phyloP scores from a whole-genome alignment of 2,888 invertebrate species.

The Sericinus montela region DNA sequence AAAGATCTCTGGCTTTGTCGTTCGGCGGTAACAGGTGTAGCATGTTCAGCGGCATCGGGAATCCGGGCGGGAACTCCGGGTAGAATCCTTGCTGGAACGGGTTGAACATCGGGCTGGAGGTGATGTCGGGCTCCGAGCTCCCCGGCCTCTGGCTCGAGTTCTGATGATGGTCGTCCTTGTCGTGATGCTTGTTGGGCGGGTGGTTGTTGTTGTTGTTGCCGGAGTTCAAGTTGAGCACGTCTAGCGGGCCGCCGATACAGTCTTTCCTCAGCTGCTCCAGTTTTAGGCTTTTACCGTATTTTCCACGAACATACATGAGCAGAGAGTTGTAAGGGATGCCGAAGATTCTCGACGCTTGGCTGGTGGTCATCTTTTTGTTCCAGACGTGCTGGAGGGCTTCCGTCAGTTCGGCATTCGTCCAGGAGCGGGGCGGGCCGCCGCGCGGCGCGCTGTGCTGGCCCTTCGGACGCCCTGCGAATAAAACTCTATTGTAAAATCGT shows the following conservation, averaged over 20 bases:
- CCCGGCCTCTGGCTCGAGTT: slow-evolving; percentile 78
- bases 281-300: slow-evolving; percentile 95
- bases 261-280: slow-evolving; percentile 92
- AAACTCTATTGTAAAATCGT: slow-evolving; percentile 4
- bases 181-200: slow-evolving; percentile 69
- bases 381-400: slow-evolving; percentile 96
- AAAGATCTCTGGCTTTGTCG: slow-evolving; percentile 85
- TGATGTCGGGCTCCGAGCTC: slow-evolving; percentile 83
- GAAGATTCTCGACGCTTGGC: slow-evolving; percentile 93
- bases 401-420: slow-evolving; percentile 95
- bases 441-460: slow-evolving; percentile 95
- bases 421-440: slow-evolving; percentile 93
- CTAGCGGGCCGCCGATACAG: slow-evolving; percentile 90
- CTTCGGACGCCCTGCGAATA: slow-evolving; percentile 86
- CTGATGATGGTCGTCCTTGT: slow-evolving; percentile 74
- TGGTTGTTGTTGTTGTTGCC: slow-evolving; percentile 80
- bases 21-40: slow-evolving; percentile 89
- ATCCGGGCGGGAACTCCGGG: slow-evolving; percentile 89
- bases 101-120: slow-evolving; percentile 85
- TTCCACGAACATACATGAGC: slow-evolving; percentile 94
- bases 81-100: slow-evolving; percentile 90
- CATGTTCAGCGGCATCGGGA: slow-evolving; percentile 92
- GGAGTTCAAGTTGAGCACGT: slow-evolving; percentile 82
- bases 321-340: slow-evolving; percentile 96
- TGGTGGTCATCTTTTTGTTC: slow-evolving; percentile 97